Percentiles rank a stretch among this genome's conserved stretches.
phyloP scores from a whole-genome alignment of 2,113 vertebrate species.

The Muscicapa adusta region DNA sequence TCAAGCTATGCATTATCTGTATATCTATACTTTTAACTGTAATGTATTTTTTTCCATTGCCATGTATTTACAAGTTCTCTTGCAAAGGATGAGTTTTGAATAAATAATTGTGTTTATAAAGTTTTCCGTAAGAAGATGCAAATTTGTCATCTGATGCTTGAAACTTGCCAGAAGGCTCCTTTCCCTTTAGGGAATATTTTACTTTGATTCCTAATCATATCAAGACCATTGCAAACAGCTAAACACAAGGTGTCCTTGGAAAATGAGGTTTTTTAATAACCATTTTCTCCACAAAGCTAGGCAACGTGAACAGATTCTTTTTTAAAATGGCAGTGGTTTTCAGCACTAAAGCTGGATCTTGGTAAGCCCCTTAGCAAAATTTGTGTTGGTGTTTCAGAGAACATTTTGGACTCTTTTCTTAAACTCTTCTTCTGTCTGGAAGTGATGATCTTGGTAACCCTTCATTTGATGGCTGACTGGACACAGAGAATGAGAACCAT shows the following conservation, averaged over 20 bases:
- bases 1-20: neutral
- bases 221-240: neutral
- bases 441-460: neutral
- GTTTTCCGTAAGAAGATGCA: slow-evolving; percentile 7
- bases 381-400: neutral
- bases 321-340: neutral
- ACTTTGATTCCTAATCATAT: slow-evolving; percentile 5
- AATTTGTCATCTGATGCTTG: slow-evolving; percentile 20
- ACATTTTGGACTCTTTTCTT: neutral
- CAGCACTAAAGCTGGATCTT: neutral
- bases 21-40: neutral
- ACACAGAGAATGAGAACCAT: neutral
- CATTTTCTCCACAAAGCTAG: neutral
- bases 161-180: neutral
- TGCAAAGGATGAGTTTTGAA: neutral
- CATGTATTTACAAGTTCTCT: neutral
- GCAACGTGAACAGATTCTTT: neutral
- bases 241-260: slow-evolving; percentile 27
- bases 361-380: neutral
- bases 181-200: slow-evolving; percentile 16
- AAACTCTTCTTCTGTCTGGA: neutral
- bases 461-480: neutral
- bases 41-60: neutral
- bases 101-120: slow-evolving; percentile 6
- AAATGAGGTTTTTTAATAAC: neutral